These are phyloP conservation scores for Gymnosoma rotundatum DNA, from an alignment of 2,888 invertebrate species.

Conservation along the genomic window DNA sequence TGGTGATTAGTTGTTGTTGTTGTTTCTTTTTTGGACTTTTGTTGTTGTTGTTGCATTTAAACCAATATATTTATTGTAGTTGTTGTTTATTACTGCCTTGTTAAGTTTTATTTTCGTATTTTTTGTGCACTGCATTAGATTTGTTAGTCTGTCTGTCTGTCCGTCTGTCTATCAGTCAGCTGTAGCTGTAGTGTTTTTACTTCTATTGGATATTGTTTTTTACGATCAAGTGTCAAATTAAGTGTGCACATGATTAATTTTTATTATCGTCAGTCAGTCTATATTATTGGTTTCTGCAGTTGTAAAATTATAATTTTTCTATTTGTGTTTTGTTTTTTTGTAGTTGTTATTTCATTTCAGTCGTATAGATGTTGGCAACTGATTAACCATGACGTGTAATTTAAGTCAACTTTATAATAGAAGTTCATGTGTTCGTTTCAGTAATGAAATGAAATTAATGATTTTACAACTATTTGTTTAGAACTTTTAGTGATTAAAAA, in stretches of 20 bases:
- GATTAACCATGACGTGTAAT: conserved; percentile 68
- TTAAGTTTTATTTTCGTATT: conserved; percentile 5
- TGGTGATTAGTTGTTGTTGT: conserved; percentile 65
- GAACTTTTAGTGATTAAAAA: conserved; percentile 22
- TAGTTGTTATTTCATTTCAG: conserved; percentile 11
- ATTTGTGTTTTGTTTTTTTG: not conserved
- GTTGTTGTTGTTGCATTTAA: not conserved
- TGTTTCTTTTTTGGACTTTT: not conserved
- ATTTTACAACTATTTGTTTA: conserved; percentile 40
- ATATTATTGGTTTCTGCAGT: conserved; percentile 60
- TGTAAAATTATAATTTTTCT: conserved; percentile 46
- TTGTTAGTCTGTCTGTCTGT: conserved; percentile 25
- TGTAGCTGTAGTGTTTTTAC: conserved; percentile 12
- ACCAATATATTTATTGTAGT: conserved; percentile 20
- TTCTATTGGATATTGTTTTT: conserved; percentile 41
- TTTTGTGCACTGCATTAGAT: conserved; percentile 39
- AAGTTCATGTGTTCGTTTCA: conserved; percentile 53
- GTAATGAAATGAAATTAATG: conserved; percentile 48
- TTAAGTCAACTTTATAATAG: conserved; percentile 61
- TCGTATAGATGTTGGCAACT: conserved; percentile 58
- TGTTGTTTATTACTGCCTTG: conserved; percentile 33
- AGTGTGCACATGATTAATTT: conserved; percentile 72
- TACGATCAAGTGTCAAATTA: conserved; percentile 71
- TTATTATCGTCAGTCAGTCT: conserved; percentile 67
- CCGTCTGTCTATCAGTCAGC: conserved; percentile 25